Evolutionary conservation across 1,140 invertebrate species (phyloP).

Genomic region (Hydropsyche tenuis): DNA sequence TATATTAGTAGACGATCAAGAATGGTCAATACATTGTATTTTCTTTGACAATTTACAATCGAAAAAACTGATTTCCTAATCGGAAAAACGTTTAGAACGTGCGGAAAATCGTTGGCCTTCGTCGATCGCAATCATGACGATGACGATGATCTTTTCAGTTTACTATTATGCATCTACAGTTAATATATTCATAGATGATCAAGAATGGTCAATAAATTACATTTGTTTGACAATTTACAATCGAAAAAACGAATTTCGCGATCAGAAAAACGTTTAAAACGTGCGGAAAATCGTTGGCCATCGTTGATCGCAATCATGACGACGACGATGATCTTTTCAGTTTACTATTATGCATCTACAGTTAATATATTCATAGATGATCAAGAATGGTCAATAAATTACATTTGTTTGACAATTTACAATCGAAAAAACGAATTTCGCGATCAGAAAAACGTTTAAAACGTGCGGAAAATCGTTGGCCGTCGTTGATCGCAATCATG

Average conservation of each 20-base stretch:
- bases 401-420: neutral
- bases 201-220: neutral
- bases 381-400: neutral
- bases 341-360: conserved; percentile 17
- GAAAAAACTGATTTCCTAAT: neutral
- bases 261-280: neutral
- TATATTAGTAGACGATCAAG: too few species aligned
- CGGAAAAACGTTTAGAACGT: neutral
- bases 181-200: too few species aligned
- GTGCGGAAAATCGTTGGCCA: neutral
- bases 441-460: neutral
- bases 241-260: neutral
- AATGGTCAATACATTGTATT: neutral
- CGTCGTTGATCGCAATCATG: neutral
- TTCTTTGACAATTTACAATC: neutral
- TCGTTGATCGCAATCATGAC: neutral
- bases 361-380: too few species aligned
- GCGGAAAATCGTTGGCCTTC: neutral
- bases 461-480: neutral
- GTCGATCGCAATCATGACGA: neutral
- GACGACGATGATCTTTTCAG: neutral
- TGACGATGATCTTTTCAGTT: neutral
- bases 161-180: conserved; percentile 15
- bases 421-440: too few species aligned
- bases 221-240: neutral